phyloP scores from a whole-genome alignment of 2,888 invertebrate genomes.

The Diarsia rubi region DNA sequence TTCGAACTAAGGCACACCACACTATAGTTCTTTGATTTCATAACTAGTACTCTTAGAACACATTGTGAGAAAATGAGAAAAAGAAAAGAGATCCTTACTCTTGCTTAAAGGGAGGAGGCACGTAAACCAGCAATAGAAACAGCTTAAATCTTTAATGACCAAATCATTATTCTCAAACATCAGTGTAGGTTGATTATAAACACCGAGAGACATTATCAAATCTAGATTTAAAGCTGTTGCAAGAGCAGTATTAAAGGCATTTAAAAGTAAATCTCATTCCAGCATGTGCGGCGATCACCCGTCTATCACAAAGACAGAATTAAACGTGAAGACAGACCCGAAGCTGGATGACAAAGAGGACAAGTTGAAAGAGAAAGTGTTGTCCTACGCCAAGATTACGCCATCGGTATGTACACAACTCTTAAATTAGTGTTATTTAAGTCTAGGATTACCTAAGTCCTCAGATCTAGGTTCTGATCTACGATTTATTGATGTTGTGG shows the following conservation, averaged over 20 bases:
- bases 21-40: not conserved
- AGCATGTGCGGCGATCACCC: slow-evolving; percentile 89
- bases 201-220: not conserved
- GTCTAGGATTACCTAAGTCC: not conserved
- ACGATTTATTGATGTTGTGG: too few relatives aligned
- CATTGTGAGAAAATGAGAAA: too few relatives aligned
- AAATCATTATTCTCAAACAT: too few relatives aligned
- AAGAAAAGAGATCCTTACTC: too few relatives aligned
- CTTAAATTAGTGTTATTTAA: slow-evolving; percentile 2
- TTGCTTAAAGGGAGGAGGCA: not conserved
- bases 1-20: not conserved
- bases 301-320: slow-evolving; percentile 85
- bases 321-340: slow-evolving; percentile 75
- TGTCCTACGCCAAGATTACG: slow-evolving; percentile 74
- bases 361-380: slow-evolving; percentile 69
- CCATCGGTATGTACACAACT: slow-evolving; percentile 75
- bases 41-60: not conserved
- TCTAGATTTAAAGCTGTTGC: not conserved
- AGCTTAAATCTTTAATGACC: too few relatives aligned
- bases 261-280: slow-evolving; percentile 44
- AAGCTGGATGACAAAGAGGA: slow-evolving; percentile 70
- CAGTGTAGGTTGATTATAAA: too few relatives aligned
- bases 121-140: not conserved
- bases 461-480: too few relatives aligned
- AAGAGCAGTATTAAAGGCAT: slow-evolving; percentile 26